Conservation (phyloP, 1,140 invertebrate species). For the Zaprionus capensis region DNA sequence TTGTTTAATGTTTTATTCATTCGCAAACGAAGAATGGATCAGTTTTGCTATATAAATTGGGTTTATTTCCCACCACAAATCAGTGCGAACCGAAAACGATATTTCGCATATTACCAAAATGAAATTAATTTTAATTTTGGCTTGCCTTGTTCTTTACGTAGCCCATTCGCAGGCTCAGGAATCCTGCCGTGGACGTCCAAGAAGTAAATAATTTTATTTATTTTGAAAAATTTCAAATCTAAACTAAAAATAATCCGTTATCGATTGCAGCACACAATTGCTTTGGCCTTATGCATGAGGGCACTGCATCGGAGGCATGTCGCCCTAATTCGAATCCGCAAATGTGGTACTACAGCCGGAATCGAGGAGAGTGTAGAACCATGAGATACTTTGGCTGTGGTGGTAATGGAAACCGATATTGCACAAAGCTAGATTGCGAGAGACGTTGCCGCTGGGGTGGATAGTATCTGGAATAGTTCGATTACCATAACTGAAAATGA, state of each 20-base stretch:
- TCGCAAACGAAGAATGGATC: not conserved
- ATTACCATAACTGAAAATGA: not conserved
- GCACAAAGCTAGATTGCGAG: slow-evolving; percentile 4
- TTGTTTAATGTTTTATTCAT: not conserved
- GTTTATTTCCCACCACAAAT: not conserved
- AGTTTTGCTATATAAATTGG: not conserved
- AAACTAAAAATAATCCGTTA: not conserved
- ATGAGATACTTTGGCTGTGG: slow-evolving; percentile 21
- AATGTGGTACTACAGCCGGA: slow-evolving; percentile 12
- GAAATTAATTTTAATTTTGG: slow-evolving; percentile 1
- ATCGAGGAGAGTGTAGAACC: not conserved
- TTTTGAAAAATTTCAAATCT: not conserved
- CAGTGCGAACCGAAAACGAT: not conserved
- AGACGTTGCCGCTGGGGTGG: slow-evolving; percentile 1
- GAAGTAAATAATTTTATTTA: not conserved
- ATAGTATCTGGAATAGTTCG: not conserved
- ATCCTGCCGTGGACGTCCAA: not conserved
- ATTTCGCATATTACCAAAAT: not conserved
- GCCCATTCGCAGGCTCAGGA: not conserved
- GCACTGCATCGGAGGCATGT: not conserved
- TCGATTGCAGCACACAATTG: not conserved
- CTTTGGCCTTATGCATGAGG: slow-evolving; percentile 4
- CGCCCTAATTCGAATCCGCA: not conserved
- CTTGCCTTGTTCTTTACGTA: not conserved
- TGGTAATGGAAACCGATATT: slow-evolving; percentile 17